phyloP scores from a whole-genome alignment of 2,113 vertebrate genomes.

The Oenanthe melanoleuca region DNA sequence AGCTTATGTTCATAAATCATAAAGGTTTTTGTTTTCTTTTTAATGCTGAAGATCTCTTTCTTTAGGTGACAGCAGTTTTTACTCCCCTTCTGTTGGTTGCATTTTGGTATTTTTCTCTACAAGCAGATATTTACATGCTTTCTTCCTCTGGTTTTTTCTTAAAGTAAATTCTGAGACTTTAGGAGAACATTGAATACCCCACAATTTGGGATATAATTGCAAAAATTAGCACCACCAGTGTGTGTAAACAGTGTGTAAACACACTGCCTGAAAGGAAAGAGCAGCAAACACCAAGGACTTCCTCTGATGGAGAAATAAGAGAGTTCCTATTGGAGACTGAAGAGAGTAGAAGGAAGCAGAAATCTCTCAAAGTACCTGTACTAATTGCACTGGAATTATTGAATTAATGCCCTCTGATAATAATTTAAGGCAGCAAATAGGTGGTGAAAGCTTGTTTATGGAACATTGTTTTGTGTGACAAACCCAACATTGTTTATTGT shows the following conservation, averaged over 20 bases:
- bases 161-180: no score
- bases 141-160: no score
- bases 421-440: neutral
- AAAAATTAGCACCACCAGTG: neutral
- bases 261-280: neutral
- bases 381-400: neutral
- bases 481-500: neutral
- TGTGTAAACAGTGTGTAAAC: no score
- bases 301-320: neutral
- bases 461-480: neutral
- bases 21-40: neutral
- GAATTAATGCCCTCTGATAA: neutral
- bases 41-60: neutral
- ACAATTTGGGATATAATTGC: no score
- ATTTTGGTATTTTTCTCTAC: neutral
- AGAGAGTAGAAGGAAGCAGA: neutral
- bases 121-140: no score
- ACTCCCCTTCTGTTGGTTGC: accelerated
- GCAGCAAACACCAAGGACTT: neutral
- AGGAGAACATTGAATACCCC: no score
- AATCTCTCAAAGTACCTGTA: neutral
- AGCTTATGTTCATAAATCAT: neutral
- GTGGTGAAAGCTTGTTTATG: neutral
- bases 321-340: neutral
- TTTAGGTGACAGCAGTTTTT: neutral